Evolutionary conservation across 2,888 invertebrate genomes (phyloP).

Genomic region (Lasioglossum oenotherae): DNA sequence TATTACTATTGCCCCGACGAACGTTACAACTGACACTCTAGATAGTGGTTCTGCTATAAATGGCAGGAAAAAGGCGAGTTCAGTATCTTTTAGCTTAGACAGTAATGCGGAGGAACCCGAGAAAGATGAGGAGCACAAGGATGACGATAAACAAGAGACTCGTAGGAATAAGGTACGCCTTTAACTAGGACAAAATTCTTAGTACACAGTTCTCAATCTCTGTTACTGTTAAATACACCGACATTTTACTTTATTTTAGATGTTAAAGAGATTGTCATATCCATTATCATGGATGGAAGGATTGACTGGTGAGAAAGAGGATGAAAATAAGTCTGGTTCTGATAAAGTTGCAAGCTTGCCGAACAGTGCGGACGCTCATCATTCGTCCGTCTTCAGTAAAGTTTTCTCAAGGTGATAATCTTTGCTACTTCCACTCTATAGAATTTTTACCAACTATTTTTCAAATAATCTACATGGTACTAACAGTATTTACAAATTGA

Average conservation of each 20-base stretch:
- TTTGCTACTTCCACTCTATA: slow-evolving; percentile 9
- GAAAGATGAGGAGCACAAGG: slow-evolving; percentile 85
- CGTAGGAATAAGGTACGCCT: slow-evolving; percentile 92
- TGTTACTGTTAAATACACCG: neutral
- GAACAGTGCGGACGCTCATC: slow-evolving; percentile 87
- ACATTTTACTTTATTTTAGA: slow-evolving; percentile 86
- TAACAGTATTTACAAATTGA: slow-evolving; percentile 56
- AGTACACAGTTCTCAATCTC: neutral
- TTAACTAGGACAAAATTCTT: neutral
- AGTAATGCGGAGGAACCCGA: slow-evolving; percentile 85
- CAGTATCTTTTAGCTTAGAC: slow-evolving; percentile 90
- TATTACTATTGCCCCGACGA: slow-evolving; percentile 90
- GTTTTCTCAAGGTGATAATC: slow-evolving; percentile 93
- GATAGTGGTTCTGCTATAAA: slow-evolving; percentile 84
- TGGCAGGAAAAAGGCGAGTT: slow-evolving; percentile 89
- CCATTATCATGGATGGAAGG: slow-evolving; percentile 97
- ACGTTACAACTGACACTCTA: slow-evolving; percentile 87
- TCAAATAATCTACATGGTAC: slow-evolving; percentile 40
- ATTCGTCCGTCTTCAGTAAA: slow-evolving; percentile 94
- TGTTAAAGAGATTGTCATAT: slow-evolving; percentile 96
- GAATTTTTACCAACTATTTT: slow-evolving; percentile 32
- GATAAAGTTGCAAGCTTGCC: slow-evolving; percentile 87
- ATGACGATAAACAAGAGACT: slow-evolving; percentile 84
- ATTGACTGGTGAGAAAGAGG: slow-evolving; percentile 90
- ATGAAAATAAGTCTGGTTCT: slow-evolving; percentile 85